Evolutionary conservation across 2,113 vertebrate genomes (phyloP).

Genomic region (Tamias sibiricus): DNA sequence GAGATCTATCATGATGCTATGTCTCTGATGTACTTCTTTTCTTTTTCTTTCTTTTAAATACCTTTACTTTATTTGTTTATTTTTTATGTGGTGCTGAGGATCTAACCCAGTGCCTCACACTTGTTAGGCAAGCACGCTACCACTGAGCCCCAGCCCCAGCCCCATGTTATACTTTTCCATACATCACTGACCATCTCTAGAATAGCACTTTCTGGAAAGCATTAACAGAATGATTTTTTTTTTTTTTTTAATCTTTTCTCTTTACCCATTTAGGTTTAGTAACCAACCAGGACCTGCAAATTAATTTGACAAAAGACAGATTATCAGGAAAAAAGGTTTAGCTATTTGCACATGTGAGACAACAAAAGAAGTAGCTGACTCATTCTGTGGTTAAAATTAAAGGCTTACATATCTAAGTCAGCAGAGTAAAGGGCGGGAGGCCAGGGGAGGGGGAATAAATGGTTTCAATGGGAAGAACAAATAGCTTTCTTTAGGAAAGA

Average conservation of each 20-base stretch:
- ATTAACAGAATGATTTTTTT: not conserved
- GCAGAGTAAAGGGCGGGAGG: not conserved
- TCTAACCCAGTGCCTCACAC: too few species aligned
- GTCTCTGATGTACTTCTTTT: not conserved
- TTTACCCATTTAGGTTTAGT: not conserved
- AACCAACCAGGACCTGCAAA: not conserved
- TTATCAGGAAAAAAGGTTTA: not conserved
- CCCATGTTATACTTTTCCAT: not conserved
- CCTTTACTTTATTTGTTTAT: too few species aligned
- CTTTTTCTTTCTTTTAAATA: too few species aligned
- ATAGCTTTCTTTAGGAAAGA: not conserved
- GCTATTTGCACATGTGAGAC: not conserved
- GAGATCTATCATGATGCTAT: not conserved
- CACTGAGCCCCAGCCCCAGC: too few species aligned
- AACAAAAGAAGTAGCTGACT: not conserved
- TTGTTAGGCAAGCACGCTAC: too few species aligned
- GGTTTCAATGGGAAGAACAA: not conserved
- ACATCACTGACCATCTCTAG: not conserved
- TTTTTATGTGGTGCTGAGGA: too few species aligned
- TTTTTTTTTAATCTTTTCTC: not conserved
- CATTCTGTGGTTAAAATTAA: not conserved
- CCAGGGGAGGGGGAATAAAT: fast-evolving
- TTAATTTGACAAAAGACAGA: constrained; percentile 11
- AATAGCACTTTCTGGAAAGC: not conserved
- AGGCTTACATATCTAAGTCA: not conserved